Conservation (phyloP, 2,113 vertebrate species). For the Tilapia sparmanii region DNA sequence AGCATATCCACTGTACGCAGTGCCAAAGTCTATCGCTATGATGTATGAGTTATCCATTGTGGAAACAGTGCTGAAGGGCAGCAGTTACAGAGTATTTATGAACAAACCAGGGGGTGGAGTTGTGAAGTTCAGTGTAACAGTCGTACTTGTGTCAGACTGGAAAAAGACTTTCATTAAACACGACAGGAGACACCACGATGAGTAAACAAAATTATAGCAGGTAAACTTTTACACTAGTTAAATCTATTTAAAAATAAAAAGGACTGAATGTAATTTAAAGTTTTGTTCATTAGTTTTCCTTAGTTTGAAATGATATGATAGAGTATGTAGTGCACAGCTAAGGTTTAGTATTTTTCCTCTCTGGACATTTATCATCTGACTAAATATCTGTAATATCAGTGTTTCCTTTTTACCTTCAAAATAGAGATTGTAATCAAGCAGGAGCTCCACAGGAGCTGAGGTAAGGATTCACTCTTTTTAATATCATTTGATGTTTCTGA, state of each 20-base stretch:
- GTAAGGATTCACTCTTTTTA: fast-evolving
- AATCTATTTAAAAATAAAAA: fast-evolving
- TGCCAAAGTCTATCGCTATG: background rate
- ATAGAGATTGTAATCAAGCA: fast-evolving
- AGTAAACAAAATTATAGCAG: too few species aligned
- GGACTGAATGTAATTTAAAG: fast-evolving
- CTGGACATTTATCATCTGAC: background rate
- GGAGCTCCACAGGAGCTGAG: background rate
- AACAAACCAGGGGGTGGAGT: fast-evolving
- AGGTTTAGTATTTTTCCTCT: background rate
- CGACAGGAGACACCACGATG: too few species aligned
- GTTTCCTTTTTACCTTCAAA: background rate
- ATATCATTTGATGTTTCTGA: too few species aligned
- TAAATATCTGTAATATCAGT: fast-evolving
- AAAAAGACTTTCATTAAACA: too few species aligned
- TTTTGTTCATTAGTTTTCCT: fast-evolving
- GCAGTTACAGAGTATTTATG: fast-evolving
- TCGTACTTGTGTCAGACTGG: too few species aligned
- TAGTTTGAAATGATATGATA: background rate
- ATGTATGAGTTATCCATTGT: background rate
- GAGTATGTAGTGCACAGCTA: fast-evolving
- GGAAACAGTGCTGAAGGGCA: background rate
- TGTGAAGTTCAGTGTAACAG: background rate
- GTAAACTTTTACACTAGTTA: fast-evolving
- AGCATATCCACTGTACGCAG: conserved; percentile 1